Percentiles rank a stretch among this genome's conserved stretches.
Evolutionary conservation across 2,888 invertebrate genomes (phyloP).

Genomic region (Rotaria macrura): DNA sequence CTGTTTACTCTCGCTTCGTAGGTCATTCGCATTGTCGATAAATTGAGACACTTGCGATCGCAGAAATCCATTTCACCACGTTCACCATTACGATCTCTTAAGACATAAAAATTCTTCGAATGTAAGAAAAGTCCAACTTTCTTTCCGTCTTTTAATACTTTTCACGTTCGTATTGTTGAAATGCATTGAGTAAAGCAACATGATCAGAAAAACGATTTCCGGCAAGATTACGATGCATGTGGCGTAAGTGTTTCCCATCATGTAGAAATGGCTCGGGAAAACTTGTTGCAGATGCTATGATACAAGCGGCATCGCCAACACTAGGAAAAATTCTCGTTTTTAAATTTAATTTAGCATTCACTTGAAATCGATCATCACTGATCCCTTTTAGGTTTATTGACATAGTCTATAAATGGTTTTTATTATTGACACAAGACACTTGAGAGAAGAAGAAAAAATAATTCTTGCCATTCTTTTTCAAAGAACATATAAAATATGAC

Average conservation of each 20-base stretch:
- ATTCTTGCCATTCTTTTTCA: neutral
- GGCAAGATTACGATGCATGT: slow-evolving; percentile 72
- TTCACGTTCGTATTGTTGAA: slow-evolving; percentile 60
- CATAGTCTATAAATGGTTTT: neutral
- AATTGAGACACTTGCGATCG: slow-evolving; percentile 75
- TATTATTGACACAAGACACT: neutral
- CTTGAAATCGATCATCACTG: neutral
- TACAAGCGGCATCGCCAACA: slow-evolving; percentile 77
- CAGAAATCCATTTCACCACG: slow-evolving; percentile 71
- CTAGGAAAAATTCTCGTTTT: slow-evolving; percentile 46
- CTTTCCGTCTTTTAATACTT: slow-evolving; percentile 38
- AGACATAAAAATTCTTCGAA: neutral
- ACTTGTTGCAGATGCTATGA: slow-evolving; percentile 87
- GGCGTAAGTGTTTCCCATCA: slow-evolving; percentile 61
- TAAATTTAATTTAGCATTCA: neutral
- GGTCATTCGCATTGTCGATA: slow-evolving; percentile 77
- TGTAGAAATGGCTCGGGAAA: slow-evolving; percentile 80
- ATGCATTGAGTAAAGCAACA: slow-evolving; percentile 81
- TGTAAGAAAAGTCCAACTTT: neutral
- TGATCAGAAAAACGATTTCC: slow-evolving; percentile 84
- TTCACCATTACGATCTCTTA: slow-evolving; percentile 49
- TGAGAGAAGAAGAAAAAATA: neutral
- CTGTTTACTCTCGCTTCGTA: slow-evolving; percentile 45
- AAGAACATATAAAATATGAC: neutral
- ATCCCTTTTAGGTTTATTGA: neutral